Percentiles rank a stretch among this genome's conserved stretches.
phyloP scores from a whole-genome alignment of 2,797 vertebrate species.

The Scolopax bukidnonensis region DNA sequence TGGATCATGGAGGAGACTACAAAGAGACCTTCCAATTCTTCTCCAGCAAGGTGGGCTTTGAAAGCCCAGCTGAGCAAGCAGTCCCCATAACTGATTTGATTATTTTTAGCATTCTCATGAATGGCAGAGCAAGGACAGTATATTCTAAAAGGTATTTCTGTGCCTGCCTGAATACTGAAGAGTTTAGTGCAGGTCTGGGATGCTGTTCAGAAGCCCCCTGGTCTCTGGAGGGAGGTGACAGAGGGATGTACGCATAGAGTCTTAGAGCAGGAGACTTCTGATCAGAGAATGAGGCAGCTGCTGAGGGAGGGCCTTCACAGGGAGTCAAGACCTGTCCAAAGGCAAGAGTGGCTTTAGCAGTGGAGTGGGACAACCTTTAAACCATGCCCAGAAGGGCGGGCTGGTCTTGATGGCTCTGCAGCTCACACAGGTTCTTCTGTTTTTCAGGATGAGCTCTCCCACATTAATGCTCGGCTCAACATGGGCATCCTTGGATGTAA shows the following conservation, averaged over 20 bases:
- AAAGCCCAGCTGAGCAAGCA: neutral
- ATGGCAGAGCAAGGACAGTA: neutral
- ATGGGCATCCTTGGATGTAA: conserved; percentile 99
- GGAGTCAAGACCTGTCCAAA: neutral
- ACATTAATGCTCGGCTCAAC: conserved; percentile 97
- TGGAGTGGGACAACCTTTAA: neutral
- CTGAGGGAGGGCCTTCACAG: neutral
- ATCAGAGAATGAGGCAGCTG: neutral
- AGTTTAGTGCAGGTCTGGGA: neutral
- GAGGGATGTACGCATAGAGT: neutral
- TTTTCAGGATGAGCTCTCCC: conserved; percentile 93
- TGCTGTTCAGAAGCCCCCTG: neutral
- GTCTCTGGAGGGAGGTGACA: neutral
- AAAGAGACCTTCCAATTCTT: neutral
- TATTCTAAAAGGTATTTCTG: neutral
- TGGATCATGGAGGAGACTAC: neutral
- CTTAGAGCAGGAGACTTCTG: neutral
- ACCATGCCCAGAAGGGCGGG: neutral
- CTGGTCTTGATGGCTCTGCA: neutral
- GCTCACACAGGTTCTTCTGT: neutral
- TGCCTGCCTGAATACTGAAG: neutral
- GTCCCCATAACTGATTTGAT: neutral
- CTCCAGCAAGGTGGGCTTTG: neutral
- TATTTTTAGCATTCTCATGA: neutral
- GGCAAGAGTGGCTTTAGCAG: neutral